phyloP scores from a whole-genome alignment of 1,140 invertebrate genomes.

The Dendrolimus punctatus region DNA sequence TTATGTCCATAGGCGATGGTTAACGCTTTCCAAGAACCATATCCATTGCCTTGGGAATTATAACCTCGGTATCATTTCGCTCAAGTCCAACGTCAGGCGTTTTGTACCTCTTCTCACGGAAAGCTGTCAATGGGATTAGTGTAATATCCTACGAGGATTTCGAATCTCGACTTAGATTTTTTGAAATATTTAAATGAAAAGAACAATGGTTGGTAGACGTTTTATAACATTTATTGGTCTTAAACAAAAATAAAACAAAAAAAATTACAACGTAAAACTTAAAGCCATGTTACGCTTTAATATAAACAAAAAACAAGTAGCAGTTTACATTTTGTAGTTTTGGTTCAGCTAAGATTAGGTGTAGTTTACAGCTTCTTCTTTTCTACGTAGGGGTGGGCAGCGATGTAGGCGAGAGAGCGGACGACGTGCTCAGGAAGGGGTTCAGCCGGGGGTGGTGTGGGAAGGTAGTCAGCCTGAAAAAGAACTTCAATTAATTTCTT shows the following conservation, averaged over 20 bases:
- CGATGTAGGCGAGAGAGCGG: constrained; percentile 25
- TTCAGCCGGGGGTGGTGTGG: constrained; percentile 23
- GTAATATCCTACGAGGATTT: too few relatives aligned
- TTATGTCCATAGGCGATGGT: too few relatives aligned
- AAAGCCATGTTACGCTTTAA: constrained; percentile 9
- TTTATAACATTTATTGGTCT: constrained; percentile 15
- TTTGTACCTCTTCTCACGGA: too few relatives aligned
- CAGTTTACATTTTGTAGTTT: constrained; percentile 1
- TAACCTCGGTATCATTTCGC: too few relatives aligned
- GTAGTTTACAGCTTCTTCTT: constrained; percentile 13
- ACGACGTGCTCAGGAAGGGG: constrained; percentile 33
- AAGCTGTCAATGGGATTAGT: too few relatives aligned
- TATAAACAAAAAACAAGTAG: background rate
- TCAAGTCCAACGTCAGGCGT: too few relatives aligned
- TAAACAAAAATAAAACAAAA: constrained; percentile 12
- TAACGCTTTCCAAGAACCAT: too few relatives aligned
- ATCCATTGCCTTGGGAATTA: too few relatives aligned
- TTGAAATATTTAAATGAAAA: background rate
- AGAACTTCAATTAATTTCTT: background rate
- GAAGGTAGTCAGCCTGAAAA: constrained; percentile 29
- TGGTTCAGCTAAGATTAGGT: background rate
- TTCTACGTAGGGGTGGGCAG: constrained; percentile 19
- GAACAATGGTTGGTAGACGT: constrained; percentile 5
- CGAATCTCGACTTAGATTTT: too few relatives aligned
- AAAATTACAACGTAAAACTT: constrained; percentile 3